A percentile compares a stretch with the other conserved stretches of the same genome.
These are phyloP conservation scores for Elgonia sp. DNA, from an alignment of 2,888 invertebrate species.

Conservation along the genomic window DNA sequence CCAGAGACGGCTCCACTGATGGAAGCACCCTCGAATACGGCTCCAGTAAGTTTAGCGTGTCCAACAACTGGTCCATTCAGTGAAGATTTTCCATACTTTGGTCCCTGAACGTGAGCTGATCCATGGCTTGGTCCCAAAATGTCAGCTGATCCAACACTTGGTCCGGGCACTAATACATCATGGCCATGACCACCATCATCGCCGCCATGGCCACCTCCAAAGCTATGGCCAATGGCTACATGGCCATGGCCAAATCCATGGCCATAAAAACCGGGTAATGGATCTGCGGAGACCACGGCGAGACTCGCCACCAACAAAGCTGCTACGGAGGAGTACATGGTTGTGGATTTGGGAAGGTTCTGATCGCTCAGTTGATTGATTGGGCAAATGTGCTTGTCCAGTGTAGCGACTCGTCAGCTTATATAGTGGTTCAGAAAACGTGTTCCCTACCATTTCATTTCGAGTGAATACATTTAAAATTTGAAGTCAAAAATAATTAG, in stretches of 20 bases:
- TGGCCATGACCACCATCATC: too few species aligned
- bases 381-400: conserved; percentile 81
- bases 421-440: too few species aligned
- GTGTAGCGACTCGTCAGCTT: conserved; percentile 80
- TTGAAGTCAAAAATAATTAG: too few species aligned
- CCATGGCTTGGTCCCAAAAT: conserved; percentile 84
- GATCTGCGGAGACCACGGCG: conserved; percentile 83
- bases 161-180: too few species aligned
- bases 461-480: too few species aligned
- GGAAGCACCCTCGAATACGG: conserved; percentile 85
- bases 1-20: conserved; percentile 85
- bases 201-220: too few species aligned
- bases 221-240: too few species aligned
- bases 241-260: too few species aligned
- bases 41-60: conserved; percentile 84
- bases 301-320: conserved; percentile 82
- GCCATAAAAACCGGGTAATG: conserved; percentile 81
- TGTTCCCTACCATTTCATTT: too few species aligned
- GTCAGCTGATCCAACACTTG: conserved; percentile 82
- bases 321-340: conserved; percentile 82
- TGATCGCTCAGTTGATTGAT: conserved; percentile 72
- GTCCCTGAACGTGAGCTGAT: conserved; percentile 83
- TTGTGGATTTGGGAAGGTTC: conserved; percentile 54
- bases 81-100: conserved; percentile 82
- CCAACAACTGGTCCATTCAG: conserved; percentile 84